Evolutionary conservation across 2,113 vertebrate species (phyloP).

Genomic region (Pelmatolapia mariae): DNA sequence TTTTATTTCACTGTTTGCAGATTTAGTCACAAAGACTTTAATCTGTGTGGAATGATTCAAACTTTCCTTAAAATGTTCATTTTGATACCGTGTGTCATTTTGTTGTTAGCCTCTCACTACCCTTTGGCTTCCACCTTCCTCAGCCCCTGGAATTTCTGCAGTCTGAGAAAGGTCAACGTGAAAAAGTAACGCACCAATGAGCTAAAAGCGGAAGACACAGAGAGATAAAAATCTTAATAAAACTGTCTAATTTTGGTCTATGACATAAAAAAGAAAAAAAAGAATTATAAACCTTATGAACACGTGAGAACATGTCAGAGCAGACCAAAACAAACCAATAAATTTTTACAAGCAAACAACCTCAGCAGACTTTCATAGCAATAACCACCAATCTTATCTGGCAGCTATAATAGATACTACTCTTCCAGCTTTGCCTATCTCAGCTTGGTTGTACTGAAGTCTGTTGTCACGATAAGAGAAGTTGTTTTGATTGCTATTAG

Average conservation of each 20-base stretch:
- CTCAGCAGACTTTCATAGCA: neutral
- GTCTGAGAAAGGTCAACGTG: neutral
- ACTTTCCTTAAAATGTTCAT: neutral
- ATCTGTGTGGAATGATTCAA: neutral
- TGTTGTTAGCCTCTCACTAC: neutral
- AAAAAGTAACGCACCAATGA: neutral
- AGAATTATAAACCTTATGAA: neutral
- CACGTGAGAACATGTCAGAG: neutral
- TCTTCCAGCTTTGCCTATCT: neutral
- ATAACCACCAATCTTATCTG: conserved; percentile 28
- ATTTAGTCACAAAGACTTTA: neutral
- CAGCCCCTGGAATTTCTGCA: neutral
- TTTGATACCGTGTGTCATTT: neutral
- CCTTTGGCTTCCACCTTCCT: conserved; percentile 10
- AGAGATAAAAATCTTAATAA: neutral
- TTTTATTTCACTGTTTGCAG: neutral
- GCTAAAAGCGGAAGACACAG: neutral
- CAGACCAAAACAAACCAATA: neutral
- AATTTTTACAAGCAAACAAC: neutral
- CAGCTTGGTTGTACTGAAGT: neutral
- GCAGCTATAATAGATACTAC: neutral
- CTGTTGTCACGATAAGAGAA: neutral
- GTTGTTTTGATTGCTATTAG: neutral
- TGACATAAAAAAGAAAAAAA: neutral
- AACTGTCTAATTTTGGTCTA: neutral